Conservation (phyloP, 1,140 invertebrate species). For the Diachasma alloeum region DNA sequence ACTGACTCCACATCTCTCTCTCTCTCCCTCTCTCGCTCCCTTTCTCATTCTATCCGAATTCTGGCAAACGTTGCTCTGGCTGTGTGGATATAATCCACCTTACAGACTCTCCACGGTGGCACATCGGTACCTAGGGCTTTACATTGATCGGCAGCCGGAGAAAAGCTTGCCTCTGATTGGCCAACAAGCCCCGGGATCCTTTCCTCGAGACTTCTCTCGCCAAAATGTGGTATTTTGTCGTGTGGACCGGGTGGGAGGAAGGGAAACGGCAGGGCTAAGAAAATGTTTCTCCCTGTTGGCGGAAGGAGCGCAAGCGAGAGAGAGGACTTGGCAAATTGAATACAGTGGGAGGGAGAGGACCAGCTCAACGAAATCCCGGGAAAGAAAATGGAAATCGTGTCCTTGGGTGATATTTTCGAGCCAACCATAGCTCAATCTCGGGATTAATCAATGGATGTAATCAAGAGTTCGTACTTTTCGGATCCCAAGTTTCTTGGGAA, state of each 20-base stretch:
- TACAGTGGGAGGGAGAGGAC: conserved; percentile 21
- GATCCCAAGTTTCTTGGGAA: no score
- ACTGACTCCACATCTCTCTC: not conserved
- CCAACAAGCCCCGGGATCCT: conserved; percentile 30
- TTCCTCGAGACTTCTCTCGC: conserved; percentile 33
- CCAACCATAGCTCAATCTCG: no score
- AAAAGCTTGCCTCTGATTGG: conserved; percentile 56
- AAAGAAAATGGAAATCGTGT: conserved; percentile 41
- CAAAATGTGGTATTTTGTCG: conserved; percentile 28
- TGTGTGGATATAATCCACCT: conserved; percentile 1
- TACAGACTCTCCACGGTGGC: conserved; percentile 3
- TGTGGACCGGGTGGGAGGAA: not conserved
- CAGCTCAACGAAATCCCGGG: conserved; percentile 13
- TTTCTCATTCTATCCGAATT: not conserved
- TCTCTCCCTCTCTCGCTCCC: not conserved
- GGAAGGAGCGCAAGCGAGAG: conserved; percentile 31
- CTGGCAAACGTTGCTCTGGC: not conserved
- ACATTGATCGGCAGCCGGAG: conserved; percentile 60
- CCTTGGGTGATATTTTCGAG: not conserved
- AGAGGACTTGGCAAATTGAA: conserved; percentile 23
- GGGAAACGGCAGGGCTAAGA: conserved; percentile 22
- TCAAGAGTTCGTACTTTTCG: no score
- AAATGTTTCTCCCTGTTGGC: not conserved
- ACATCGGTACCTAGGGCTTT: conserved; percentile 45
- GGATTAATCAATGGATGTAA: no score